A percentile compares a stretch with the other conserved stretches of the same genome.
These are phyloP conservation scores for Scaptomyza tumidula DNA, from an alignment of 2,888 invertebrate species.

Conservation along the genomic window DNA sequence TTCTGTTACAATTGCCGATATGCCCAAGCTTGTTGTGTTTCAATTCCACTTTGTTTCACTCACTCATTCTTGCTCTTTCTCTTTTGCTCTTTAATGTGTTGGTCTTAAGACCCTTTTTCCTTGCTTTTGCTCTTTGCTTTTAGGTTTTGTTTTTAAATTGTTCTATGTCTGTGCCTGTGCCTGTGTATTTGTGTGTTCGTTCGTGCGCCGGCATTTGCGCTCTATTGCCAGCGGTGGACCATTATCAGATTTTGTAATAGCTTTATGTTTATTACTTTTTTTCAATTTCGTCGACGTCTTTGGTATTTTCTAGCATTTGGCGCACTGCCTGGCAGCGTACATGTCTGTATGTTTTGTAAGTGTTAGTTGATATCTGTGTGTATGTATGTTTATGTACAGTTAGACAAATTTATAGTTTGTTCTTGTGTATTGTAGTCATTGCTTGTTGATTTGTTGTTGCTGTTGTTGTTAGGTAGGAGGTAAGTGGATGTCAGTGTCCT, in stretches of 20 bases:
- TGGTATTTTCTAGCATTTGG: slow-evolving; percentile 57
- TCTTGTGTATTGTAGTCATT: slow-evolving; percentile 42
- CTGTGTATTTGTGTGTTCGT: slow-evolving; percentile 21
- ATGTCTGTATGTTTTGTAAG: slow-evolving; percentile 9
- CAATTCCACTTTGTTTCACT: slow-evolving; percentile 59
- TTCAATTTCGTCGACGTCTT: slow-evolving; percentile 68
- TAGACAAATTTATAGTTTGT: slow-evolving; percentile 25
- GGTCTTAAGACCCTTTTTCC: background rate
- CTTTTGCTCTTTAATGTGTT: slow-evolving; percentile 18
- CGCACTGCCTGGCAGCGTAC: slow-evolving; percentile 35
- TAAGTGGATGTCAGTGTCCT: slow-evolving; percentile 26
- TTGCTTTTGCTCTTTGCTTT: slow-evolving; percentile 12
- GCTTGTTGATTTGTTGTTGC: slow-evolving; percentile 68
- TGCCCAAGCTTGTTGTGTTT: slow-evolving; percentile 59
- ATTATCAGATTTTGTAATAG: slow-evolving; percentile 82
- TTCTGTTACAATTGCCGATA: slow-evolving; percentile 40
- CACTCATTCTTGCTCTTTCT: slow-evolving; percentile 7
- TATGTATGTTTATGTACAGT: slow-evolving; percentile 21
- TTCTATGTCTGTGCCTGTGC: slow-evolving; percentile 1
- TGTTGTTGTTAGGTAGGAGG: slow-evolving; percentile 25
- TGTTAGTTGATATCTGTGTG: slow-evolving; percentile 9
- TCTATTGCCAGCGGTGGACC: slow-evolving; percentile 72
- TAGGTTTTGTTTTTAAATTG: slow-evolving; percentile 32
- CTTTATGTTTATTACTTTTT: slow-evolving; percentile 81
- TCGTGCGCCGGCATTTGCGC: slow-evolving; percentile 70